A percentile compares a stretch with the other conserved stretches of the same genome.
These are phyloP conservation scores for Falco punctatus DNA, from an alignment of 2,113 vertebrate genomes.

Conservation along the genomic window DNA sequence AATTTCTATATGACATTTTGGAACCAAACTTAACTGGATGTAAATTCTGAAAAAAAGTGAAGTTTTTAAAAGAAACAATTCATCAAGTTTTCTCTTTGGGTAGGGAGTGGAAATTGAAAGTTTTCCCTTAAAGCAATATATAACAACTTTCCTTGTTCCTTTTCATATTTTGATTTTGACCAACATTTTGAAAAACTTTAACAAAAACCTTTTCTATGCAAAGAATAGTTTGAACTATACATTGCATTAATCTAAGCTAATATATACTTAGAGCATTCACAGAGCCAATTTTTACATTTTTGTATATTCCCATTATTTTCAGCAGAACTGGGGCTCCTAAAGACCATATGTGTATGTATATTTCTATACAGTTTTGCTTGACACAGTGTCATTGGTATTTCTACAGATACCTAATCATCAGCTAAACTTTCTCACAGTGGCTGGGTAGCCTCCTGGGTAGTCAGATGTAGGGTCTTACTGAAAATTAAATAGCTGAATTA, in stretches of 20 bases:
- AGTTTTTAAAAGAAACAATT: not conserved
- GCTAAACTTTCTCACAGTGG: not conserved
- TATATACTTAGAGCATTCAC: not conserved
- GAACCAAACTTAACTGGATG: not conserved
- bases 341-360: not conserved
- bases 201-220: not conserved
- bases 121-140: not conserved
- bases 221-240: not conserved
- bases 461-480: not conserved
- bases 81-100: not conserved
- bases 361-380: not conserved
- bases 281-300: not conserved
- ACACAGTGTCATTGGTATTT: not conserved
- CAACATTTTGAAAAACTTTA: not conserved
- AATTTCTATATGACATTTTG: not conserved
- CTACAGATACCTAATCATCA: not conserved
- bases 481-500: not conserved
- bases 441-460: not conserved
- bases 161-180: not conserved
- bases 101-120: not conserved
- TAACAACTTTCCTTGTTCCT: not conserved
- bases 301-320: not conserved
- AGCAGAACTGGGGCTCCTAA: not conserved
- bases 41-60: fast-evolving
- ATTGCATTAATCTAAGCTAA: not conserved